Evolutionary conservation across 2,113 vertebrate genomes (phyloP), one percentile per base, ranked within the genome.

Genomic region (Rhinichthys klamathensis): DNA sequence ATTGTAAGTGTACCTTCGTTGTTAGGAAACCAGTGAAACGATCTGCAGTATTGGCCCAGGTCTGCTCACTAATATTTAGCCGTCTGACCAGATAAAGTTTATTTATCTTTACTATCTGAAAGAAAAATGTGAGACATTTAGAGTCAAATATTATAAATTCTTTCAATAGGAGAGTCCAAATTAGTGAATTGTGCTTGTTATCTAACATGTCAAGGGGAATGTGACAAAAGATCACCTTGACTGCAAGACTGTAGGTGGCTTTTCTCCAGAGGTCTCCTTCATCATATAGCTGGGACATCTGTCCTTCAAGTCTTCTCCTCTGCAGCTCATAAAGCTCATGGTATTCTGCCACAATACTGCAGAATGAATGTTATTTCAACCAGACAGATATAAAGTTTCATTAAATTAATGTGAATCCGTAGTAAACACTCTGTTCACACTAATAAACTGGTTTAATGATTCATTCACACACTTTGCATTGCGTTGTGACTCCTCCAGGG

Each of bases 221-320:
- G n/a, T 15, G 6, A 49, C 25, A 18, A 63, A 82, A 72, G 23
- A 4, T 83, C 32, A 97, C 97, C 95, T 97, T 97, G 18, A 94
- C 85, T 3, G 96, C 96, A 18, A 97, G 88, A 65, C 94, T 90
- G 77, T 94, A 92, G 0, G 93, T 93, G 51, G 93, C 89, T 80
- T 92, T 89, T 70, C 89, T 96, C 97, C 97, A 98, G 56, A 91
- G 58, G 73, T 96, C 96, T 87, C 92, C 95, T 77, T 98, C 96
- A 41, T 90, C 75, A 0, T 94, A 94, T 86, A 97, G 88, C 18
- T 92, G 86, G 23, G 87, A 90, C 90, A 97, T 88, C 85, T 96
- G 95, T 15, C 84, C 88, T 89, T 97, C 94, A 69, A 96, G 93
- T n/a, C 95, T 91, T 73, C 76, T 82, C 90, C 96, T 94, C 85